Percentiles rank a stretch among this genome's conserved stretches.
phyloP scores from a whole-genome alignment of 2,797 vertebrate genomes.

The Balearica regulorum region DNA sequence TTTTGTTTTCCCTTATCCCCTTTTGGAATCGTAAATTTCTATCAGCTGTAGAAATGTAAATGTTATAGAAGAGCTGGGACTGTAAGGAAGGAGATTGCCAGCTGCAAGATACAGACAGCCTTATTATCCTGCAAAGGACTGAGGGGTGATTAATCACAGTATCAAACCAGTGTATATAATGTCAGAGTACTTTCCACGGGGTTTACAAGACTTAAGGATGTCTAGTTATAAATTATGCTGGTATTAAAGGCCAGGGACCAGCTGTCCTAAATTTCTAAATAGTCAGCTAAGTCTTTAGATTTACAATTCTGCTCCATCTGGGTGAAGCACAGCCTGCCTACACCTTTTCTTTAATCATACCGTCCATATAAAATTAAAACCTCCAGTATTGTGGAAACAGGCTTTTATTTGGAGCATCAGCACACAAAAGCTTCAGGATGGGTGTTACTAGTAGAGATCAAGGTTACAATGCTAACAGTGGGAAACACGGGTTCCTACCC shows the following conservation, averaged over 20 bases:
- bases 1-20: slow-evolving; percentile 28
- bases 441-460: neutral
- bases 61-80: slow-evolving; percentile 12
- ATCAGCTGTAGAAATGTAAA: slow-evolving; percentile 45
- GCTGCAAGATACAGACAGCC: slow-evolving; percentile 24
- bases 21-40: neutral
- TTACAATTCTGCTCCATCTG: slow-evolving; percentile 48
- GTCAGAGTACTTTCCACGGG: slow-evolving; percentile 40
- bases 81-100: slow-evolving; percentile 7
- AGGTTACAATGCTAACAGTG: neutral
- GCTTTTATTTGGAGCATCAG: neutral
- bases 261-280: slow-evolving; percentile 55
- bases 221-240: slow-evolving; percentile 54
- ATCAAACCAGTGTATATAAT: slow-evolving; percentile 52
- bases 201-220: slow-evolving; percentile 52
- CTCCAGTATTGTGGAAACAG: neutral
- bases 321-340: slow-evolving; percentile 25
- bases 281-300: slow-evolving; percentile 46
- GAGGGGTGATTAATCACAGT: slow-evolving; percentile 41
- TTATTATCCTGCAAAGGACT: slow-evolving; percentile 25
- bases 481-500: neutral
- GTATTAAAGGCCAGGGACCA: slow-evolving; percentile 56
- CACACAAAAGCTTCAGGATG: neutral
- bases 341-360: slow-evolving; percentile 48
- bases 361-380: neutral